Evolutionary conservation across 2,888 invertebrate genomes (phyloP).

Genomic region (Keiferia lycopersicella): DNA sequence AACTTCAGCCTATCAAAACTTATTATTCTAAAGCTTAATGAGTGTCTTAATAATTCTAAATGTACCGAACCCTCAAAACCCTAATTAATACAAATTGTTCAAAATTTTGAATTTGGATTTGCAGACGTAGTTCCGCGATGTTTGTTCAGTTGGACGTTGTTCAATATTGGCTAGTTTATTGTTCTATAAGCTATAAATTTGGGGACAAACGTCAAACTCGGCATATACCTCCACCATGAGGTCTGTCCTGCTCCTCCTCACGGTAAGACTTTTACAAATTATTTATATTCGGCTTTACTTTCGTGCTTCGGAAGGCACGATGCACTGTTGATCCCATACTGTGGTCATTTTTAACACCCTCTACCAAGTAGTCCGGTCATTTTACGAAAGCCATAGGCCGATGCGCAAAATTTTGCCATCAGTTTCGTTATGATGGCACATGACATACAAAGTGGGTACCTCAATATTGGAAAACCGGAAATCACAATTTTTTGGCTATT

Average conservation of each 20-base stretch:
- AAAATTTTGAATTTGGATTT: not conserved
- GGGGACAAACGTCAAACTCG: not conserved
- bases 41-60: too few relatives aligned
- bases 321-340: not conserved
- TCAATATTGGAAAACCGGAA: too few relatives aligned
- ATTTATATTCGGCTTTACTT: not conserved
- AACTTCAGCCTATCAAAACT: too few relatives aligned
- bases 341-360: too few relatives aligned
- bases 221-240: slow-evolving; percentile 6
- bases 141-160: not conserved
- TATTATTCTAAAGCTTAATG: too few relatives aligned
- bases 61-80: not conserved
- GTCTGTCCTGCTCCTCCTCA: not conserved
- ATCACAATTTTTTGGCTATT: too few relatives aligned
- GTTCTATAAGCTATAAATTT: not conserved
- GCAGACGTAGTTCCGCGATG: not conserved
- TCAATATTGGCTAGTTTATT: not conserved
- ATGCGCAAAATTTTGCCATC: too few relatives aligned
- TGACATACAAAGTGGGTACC: too few relatives aligned
- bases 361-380: too few relatives aligned
- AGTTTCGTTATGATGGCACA: too few relatives aligned
- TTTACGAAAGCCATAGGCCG: too few relatives aligned
- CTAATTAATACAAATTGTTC: not conserved
- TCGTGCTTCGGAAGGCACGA: not conserved
- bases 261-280: not conserved